Evolutionary conservation across 2,888 invertebrate genomes (phyloP).

Genomic region (Meloe dianella): DNA sequence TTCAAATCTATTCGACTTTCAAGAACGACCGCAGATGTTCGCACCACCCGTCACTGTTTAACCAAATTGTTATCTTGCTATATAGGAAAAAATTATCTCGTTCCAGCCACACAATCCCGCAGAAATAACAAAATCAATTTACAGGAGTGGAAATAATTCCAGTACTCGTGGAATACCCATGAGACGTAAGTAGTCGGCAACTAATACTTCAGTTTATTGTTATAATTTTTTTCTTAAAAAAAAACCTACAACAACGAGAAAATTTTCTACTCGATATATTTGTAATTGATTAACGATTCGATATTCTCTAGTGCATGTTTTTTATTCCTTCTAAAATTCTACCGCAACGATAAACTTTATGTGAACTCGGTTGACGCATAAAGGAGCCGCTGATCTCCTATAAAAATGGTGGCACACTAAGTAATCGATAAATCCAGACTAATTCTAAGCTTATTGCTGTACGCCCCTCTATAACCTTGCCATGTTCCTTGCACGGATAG

Average conservation of each 20-base stretch:
- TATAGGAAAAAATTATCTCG: slow-evolving; percentile 5
- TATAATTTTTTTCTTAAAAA: background rate
- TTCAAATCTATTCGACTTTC: background rate
- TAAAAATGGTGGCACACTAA: slow-evolving; percentile 56
- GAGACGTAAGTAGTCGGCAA: background rate
- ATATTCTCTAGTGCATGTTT: background rate
- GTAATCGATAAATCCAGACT: slow-evolving; percentile 59
- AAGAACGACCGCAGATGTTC: background rate
- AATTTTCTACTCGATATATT: background rate
- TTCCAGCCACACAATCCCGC: background rate
- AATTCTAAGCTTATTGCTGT: slow-evolving; percentile 57
- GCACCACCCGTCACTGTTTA: slow-evolving; percentile 7
- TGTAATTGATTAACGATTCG: slow-evolving; percentile 3
- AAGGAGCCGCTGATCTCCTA: slow-evolving; percentile 52
- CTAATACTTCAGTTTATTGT: background rate
- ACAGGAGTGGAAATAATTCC: background rate
- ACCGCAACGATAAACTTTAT: slow-evolving; percentile 42
- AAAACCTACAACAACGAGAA: background rate
- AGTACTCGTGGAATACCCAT: background rate
- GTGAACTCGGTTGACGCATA: slow-evolving; percentile 44
- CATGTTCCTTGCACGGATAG: slow-evolving; percentile 42
- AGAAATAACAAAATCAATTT: slow-evolving; percentile 5
- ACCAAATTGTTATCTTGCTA: slow-evolving; percentile 5
- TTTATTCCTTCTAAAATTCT: slow-evolving; percentile 10
- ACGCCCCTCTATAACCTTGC: no score